Evolutionary conservation across 1,140 invertebrate genomes (phyloP), one percentile per base, ranked within the genome.

Genomic region (Halesus radiatus): DNA sequence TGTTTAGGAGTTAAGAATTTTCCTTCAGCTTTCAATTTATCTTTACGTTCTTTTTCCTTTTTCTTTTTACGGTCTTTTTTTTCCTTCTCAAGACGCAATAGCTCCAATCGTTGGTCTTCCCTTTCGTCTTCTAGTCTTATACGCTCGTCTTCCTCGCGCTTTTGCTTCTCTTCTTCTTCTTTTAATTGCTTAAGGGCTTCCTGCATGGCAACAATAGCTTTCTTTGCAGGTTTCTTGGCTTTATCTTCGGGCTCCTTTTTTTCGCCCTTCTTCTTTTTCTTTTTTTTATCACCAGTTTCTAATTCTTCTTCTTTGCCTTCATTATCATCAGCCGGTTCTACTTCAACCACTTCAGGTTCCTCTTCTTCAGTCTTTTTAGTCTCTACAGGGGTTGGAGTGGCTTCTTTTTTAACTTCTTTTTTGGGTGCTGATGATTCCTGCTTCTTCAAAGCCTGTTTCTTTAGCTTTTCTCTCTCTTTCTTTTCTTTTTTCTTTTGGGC

Each of bases 11-110:
- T 98, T 45, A 99, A 87, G 23, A 98, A 89, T 90, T 98, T 99
- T 1, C 98, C 98, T 90, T 99, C 97, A 23, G 95, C 96, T 87
- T 98, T 99, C 52, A 98, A 88, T 85, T 96, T 92, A 86, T 98
- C 96, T 88, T 96, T 97, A 78, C 95, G 93, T 85, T 98, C 97
- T 84, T 98, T 98, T 90, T 99, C 97, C 85, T 98, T 98, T 84
- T 96, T 93, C 86, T 99, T 99, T 86, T 97, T 97, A 81, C 92
- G 93, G 84, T 98, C 95, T 86, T 97, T 98, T 74, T 92, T 92
- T 88, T 97, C 97, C 87, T 96, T 93, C 87, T 98, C 96, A 80
- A 96, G 87, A 80, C 93, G 92, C 52, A 96, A 86, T 79, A 95
- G 93, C 89, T 96, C 95, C 78, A 94, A 88, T 68, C 94, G 91